Evolutionary conservation across 2,113 vertebrate species (phyloP).

Genomic region (Barnardius zonarius): DNA sequence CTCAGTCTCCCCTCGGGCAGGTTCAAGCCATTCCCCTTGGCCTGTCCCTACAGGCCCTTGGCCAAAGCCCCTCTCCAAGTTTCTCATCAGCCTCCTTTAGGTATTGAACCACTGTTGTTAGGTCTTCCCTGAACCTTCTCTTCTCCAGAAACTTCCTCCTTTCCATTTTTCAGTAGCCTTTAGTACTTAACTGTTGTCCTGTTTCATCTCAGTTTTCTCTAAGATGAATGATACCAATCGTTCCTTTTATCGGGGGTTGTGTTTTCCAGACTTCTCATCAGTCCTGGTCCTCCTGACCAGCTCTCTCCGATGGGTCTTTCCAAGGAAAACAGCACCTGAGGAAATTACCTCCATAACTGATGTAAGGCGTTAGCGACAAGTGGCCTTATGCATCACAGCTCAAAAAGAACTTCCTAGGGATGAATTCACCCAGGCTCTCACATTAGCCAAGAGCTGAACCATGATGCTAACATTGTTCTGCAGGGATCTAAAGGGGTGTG

Average conservation of each 20-base stretch:
- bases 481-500: background rate
- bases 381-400: too few species aligned
- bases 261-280: background rate
- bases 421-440: background rate
- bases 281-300: background rate
- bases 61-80: background rate
- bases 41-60: background rate
- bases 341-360: background rate
- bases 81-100: background rate
- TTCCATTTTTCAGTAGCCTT: background rate
- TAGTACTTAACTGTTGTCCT: background rate
- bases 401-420: background rate
- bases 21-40: background rate
- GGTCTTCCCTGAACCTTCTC: background rate
- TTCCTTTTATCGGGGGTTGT: background rate
- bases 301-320: background rate
- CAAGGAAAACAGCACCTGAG: background rate
- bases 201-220: background rate
- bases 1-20: background rate
- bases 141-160: background rate
- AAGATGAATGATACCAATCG: background rate
- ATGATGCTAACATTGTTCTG: rapidly evolving
- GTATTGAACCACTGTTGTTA: background rate
- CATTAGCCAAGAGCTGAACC: background rate
- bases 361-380: background rate